Evolutionary conservation across 2,888 invertebrate species (phyloP).

Genomic region (Saturnia pavonia): DNA sequence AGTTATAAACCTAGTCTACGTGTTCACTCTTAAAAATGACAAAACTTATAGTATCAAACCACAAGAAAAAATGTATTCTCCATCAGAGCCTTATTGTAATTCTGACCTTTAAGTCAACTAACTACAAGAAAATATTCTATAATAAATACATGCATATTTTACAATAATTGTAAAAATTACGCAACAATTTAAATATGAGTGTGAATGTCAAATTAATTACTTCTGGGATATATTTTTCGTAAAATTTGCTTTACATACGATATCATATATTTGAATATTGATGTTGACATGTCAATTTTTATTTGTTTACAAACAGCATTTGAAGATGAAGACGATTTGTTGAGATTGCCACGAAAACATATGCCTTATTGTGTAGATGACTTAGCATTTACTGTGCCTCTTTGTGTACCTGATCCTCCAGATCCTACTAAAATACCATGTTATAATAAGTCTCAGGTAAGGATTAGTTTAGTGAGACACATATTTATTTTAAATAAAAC

Average conservation of each 20-base stretch:
- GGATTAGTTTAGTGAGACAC: constrained; percentile 2
- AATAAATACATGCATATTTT: too few relatives aligned
- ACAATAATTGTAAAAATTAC: too few relatives aligned
- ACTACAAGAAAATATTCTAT: too few relatives aligned
- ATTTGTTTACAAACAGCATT: constrained; percentile 75
- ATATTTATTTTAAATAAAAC: neutral
- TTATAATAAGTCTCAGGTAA: constrained; percentile 86
- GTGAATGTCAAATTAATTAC: neutral
- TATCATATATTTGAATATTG: neutral
- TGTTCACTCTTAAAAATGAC: too few relatives aligned
- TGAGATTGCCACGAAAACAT: constrained; percentile 70
- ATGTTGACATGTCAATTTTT: constrained; percentile 19
- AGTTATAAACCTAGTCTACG: too few relatives aligned
- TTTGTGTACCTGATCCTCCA: constrained; percentile 83
- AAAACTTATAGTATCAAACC: too few relatives aligned
- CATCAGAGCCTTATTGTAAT: too few relatives aligned
- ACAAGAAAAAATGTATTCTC: too few relatives aligned
- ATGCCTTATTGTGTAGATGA: constrained; percentile 79
- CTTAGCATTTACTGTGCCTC: constrained; percentile 77
- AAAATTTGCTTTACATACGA: neutral
- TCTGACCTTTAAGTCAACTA: too few relatives aligned
- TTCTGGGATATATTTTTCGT: neutral
- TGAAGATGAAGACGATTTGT: constrained; percentile 80
- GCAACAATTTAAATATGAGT: neutral
- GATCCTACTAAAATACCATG: constrained; percentile 84